Evolutionary conservation across 2,797 vertebrate species (phyloP).

Genomic region (Parambassis ranga): DNA sequence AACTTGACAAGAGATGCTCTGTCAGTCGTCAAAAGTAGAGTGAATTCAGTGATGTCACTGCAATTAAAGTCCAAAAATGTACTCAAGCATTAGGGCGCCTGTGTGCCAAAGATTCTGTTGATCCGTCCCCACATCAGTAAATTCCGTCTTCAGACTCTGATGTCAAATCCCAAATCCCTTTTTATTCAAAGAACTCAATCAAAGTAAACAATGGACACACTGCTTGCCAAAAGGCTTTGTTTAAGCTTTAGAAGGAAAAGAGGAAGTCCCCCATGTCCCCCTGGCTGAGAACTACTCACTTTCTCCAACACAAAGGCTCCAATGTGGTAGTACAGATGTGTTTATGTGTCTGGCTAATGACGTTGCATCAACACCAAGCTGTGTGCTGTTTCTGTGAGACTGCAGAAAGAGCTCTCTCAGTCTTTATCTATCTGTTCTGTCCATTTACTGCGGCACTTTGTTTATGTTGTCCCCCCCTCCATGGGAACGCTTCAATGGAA

Average conservation of each 20-base stretch:
- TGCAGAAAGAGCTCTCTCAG: constrained; percentile 36
- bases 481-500: constrained; percentile 44
- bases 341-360: constrained; percentile 63
- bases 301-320: constrained; percentile 50
- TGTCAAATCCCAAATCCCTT: constrained; percentile 64
- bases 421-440: constrained; percentile 58
- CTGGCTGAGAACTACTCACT: constrained; percentile 53
- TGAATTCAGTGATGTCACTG: background rate
- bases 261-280: constrained; percentile 60
- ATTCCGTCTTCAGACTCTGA: constrained; percentile 42
- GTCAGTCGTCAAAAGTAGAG: constrained; percentile 2
- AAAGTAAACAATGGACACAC: constrained; percentile 66
- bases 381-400: constrained; percentile 52
- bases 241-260: constrained; percentile 50
- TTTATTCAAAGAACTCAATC: constrained; percentile 67
- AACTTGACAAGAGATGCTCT: constrained; percentile 1
- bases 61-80: constrained; percentile 18
- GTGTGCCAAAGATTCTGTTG: constrained; percentile 28
- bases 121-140: constrained; percentile 41
- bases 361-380: constrained; percentile 55
- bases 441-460: constrained; percentile 58
- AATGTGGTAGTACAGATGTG: constrained; percentile 54
- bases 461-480: constrained; percentile 42
- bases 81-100: background rate
- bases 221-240: constrained; percentile 67